phyloP scores from a whole-genome alignment of 2,797 vertebrate genomes.

The Cephalopachus bancanus region DNA sequence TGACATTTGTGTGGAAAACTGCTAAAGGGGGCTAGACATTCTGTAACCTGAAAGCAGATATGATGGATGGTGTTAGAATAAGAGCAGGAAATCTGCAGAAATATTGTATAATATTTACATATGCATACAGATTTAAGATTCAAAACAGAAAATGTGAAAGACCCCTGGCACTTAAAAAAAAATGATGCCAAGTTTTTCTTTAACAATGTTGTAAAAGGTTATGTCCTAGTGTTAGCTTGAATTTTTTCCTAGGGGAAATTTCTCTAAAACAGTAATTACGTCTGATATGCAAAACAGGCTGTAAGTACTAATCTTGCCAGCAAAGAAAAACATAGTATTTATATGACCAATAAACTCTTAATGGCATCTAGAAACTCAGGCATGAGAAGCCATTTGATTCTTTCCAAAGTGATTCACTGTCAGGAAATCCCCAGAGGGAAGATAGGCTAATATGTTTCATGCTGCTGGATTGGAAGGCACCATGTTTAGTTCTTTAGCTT shows the following conservation, averaged over 20 bases:
- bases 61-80: background rate
- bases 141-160: background rate
- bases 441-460: background rate
- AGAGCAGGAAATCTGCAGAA: background rate
- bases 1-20: background rate
- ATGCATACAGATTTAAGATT: background rate
- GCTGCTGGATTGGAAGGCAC: background rate
- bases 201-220: background rate
- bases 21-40: background rate
- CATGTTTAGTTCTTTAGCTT: background rate
- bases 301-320: background rate
- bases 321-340: slow-evolving; percentile 19
- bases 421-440: background rate
- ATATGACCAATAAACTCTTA: background rate
- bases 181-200: background rate
- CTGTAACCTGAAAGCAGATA: background rate
- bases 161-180: background rate
- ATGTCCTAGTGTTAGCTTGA: background rate
- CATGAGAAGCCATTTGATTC: background rate
- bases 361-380: background rate
- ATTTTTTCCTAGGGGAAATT: background rate
- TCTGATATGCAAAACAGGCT: background rate
- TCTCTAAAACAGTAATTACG: background rate
- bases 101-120: background rate
- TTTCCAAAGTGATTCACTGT: background rate